Base-by-base conservation (phyloP, 2,113 vertebrate species). In the Sminthopsis crassicaudata region DNA sequence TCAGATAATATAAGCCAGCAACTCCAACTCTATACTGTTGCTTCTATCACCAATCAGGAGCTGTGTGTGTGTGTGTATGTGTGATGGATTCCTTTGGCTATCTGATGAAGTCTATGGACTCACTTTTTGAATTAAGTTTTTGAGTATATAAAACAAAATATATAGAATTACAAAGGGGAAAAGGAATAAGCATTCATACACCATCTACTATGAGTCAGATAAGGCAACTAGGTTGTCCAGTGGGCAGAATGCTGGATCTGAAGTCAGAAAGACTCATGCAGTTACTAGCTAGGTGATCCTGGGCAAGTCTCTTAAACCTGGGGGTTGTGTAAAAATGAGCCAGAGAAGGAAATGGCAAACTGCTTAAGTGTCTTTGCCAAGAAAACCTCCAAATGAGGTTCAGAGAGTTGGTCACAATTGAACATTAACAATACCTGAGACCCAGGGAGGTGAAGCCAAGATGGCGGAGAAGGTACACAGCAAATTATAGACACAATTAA, bases 1-100 rank as follows among this genome's bases (percentile, higher is more conserved):
- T 95, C 46, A 46, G 25, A 53, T 57, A 76, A n/a, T 27, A 46
- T 54, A 96, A 94, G 91, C 89, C 96, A 53, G 50, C 36, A 76
- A n/a, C 16, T 76, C 6, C 36, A 76, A 22, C 16, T 76, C 14
- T 36, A n/a, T 76, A n/a, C n/a, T n/a, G 36, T n/a, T 76, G 67
- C 60, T 76, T 76, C 60, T 76, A 0, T 76, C 60, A n/a, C 36
- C 36, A n/a, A 76, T n/a, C 67, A n/a, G 60, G 67, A 76, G 36
- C 67, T 60, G 23, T 36, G 27, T 60, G 54, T 60, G 30, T 67
- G 27, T 60, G 27, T 67, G 57, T 67, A 30, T 67, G 57, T 67
- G 27, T 36, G 55, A 51, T 14, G 26, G 57, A 30, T 10, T 11
- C 27, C 57, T 60, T 60, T 60, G 26, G 26, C 57, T 60, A 60